Evolutionary conservation across 2,113 vertebrate species (phyloP).

Genomic region (Planiliza haematocheilus): DNA sequence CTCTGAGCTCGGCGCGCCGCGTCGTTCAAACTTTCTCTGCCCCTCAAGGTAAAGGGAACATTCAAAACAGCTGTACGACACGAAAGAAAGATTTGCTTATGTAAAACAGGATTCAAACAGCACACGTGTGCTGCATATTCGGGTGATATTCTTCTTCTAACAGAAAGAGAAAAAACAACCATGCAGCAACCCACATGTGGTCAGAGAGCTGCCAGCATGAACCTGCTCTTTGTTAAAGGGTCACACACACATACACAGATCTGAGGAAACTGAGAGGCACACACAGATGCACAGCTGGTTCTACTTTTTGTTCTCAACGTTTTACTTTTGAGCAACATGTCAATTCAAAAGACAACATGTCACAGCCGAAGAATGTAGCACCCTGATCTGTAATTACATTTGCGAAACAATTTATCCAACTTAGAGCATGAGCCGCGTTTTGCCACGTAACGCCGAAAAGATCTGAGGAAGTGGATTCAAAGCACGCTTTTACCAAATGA

Average conservation of each 20-base stretch:
- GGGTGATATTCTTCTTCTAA: slow-evolving; percentile 13
- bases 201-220: slow-evolving; percentile 21
- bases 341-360: slow-evolving; percentile 32
- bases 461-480: neutral
- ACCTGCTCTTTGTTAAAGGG: slow-evolving; percentile 62
- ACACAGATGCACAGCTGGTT: slow-evolving; percentile 47
- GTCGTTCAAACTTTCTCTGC: neutral
- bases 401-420: slow-evolving; percentile 13
- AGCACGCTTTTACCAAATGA: slow-evolving; percentile 2
- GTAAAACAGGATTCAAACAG: slow-evolving; percentile 39
- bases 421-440: slow-evolving; percentile 13
- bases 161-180: slow-evolving; percentile 8
- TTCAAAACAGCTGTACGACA: slow-evolving; percentile 52
- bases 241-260: slow-evolving; percentile 16
- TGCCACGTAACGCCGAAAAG: neutral
- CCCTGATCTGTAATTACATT: slow-evolving; percentile 39
- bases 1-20: neutral
- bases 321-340: slow-evolving; percentile 24
- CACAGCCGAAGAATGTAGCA: slow-evolving; percentile 47
- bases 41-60: slow-evolving; percentile 27
- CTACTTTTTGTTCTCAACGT: slow-evolving; percentile 20
- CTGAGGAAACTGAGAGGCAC: slow-evolving; percentile 26
- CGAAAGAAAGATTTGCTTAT: slow-evolving; percentile 19
- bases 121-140: slow-evolving; percentile 17
- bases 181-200: slow-evolving; percentile 26